Conservation (phyloP, 2,888 invertebrate species). For the Cosmorhoe ocellata region DNA sequence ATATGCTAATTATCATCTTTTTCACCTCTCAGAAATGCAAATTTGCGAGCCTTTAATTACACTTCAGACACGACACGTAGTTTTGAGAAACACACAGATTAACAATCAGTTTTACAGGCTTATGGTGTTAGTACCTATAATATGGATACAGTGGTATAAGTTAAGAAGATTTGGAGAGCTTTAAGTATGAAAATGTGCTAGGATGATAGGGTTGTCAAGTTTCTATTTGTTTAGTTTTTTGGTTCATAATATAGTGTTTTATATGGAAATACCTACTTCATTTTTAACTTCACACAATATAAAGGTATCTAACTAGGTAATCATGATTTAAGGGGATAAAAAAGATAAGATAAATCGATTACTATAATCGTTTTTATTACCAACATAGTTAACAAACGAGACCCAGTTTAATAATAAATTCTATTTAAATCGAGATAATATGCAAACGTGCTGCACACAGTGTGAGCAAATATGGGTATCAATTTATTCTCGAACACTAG, state of each 20-base stretch:
- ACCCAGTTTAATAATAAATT: slow-evolving; percentile 6
- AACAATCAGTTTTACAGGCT: slow-evolving; percentile 12
- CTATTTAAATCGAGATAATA: slow-evolving; percentile 11
- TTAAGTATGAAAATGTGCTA: slow-evolving; percentile 62
- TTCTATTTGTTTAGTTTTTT: too few relatives aligned
- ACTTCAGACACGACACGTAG: slow-evolving; percentile 75
- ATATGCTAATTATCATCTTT: slow-evolving; percentile 81
- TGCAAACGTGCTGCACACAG: slow-evolving; percentile 19
- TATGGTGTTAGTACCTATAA: slow-evolving; percentile 18
- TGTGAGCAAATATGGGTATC: slow-evolving; percentile 31
- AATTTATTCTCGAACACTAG: slow-evolving; percentile 36
- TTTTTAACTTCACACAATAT: too few relatives aligned
- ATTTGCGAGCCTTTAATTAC: slow-evolving; percentile 78
- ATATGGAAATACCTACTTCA: too few relatives aligned
- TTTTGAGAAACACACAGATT: slow-evolving; percentile 62
- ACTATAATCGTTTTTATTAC: background rate
- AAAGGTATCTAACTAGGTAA: too few relatives aligned
- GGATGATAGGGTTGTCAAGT: slow-evolving; percentile 43
- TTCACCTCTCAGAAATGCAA: slow-evolving; percentile 80
- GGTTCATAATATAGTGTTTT: too few relatives aligned
- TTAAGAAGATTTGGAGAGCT: slow-evolving; percentile 63
- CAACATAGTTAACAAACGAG: slow-evolving; percentile 5
- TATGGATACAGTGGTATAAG: slow-evolving; percentile 25
- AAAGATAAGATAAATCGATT: too few relatives aligned
- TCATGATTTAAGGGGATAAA: too few relatives aligned